Conservation (phyloP, 2,888 invertebrate species). For the Phortica magna region DNA sequence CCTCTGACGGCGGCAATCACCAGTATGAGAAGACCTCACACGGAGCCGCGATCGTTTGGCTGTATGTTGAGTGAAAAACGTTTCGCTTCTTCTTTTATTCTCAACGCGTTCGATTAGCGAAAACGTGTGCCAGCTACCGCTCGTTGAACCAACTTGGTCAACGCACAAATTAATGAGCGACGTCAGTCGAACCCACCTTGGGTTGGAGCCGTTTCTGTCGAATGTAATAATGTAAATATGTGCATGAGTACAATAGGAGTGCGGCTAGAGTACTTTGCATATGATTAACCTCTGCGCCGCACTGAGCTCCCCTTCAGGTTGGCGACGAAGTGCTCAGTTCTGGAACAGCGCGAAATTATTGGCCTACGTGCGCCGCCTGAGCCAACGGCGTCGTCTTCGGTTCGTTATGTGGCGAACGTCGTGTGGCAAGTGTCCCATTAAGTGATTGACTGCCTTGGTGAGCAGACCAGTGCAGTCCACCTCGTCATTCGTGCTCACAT, state of each 20-base stretch:
- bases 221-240: not conserved
- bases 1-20: not conserved
- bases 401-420: not conserved
- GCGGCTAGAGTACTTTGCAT: slow-evolving; percentile 33
- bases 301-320: not conserved
- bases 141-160: slow-evolving; percentile 16
- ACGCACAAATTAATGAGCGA: slow-evolving; percentile 13
- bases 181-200: not conserved
- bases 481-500: not conserved
- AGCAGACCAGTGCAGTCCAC: not conserved
- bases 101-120: slow-evolving; percentile 1
- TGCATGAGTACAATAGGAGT: not conserved
- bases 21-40: slow-evolving; percentile 56
- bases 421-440: slow-evolving; percentile 25
- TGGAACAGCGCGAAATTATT: slow-evolving; percentile 6
- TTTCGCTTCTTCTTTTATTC: slow-evolving; percentile 38
- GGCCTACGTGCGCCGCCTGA: slow-evolving; percentile 24
- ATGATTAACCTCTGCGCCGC: slow-evolving; percentile 29
- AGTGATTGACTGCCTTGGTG: not conserved
- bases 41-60: slow-evolving; percentile 45
- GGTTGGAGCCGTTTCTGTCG: too few relatives aligned
- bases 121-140: slow-evolving; percentile 16
- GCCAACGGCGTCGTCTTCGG: not conserved
- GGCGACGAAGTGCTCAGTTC: not conserved
- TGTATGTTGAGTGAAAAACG: slow-evolving; percentile 27